These are phyloP conservation scores for Luperina testacea DNA, from an alignment of 2,888 invertebrate species.

Conservation along the genomic window DNA sequence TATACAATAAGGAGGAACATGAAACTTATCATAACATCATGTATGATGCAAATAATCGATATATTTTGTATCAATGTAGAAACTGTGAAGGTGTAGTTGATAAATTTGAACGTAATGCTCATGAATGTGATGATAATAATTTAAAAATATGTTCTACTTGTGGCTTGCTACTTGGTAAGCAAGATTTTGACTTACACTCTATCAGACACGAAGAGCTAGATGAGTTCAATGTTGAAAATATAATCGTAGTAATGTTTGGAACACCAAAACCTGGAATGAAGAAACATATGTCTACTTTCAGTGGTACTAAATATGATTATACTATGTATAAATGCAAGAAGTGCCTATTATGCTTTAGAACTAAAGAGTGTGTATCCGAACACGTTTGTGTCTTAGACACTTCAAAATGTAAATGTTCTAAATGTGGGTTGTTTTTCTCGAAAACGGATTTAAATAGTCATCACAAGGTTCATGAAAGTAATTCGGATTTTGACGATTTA, in stretches of 20 bases:
- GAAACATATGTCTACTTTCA: constrained; percentile 65
- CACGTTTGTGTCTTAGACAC: constrained; percentile 74
- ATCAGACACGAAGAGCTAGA: constrained; percentile 74
- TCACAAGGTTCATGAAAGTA: constrained; percentile 73
- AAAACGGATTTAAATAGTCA: constrained; percentile 74
- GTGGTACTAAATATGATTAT: constrained; percentile 77
- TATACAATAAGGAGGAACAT: constrained; percentile 76
- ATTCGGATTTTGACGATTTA: constrained; percentile 73
- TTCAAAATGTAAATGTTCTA: constrained; percentile 72
- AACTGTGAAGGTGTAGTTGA: constrained; percentile 76
- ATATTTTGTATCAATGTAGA: constrained; percentile 80
- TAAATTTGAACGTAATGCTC: constrained; percentile 65
- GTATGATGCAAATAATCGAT: constrained; percentile 63
- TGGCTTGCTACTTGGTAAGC: constrained; percentile 71
- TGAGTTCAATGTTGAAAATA: constrained; percentile 73
- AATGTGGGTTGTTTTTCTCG: constrained; percentile 76
- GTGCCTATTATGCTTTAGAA: constrained; percentile 75
- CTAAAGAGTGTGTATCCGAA: constrained; percentile 58
- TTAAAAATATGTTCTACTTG: constrained; percentile 76
- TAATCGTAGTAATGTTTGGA: constrained; percentile 79
- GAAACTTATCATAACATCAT: constrained; percentile 69
- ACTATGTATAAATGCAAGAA: constrained; percentile 77
- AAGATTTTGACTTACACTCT: constrained; percentile 73
- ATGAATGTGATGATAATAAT: constrained; percentile 71
- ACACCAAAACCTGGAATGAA: constrained; percentile 49